Percentiles rank a stretch among this genome's conserved stretches.
Evolutionary conservation across 2,888 invertebrate species (phyloP).

Genomic region (Tridacna crocea): DNA sequence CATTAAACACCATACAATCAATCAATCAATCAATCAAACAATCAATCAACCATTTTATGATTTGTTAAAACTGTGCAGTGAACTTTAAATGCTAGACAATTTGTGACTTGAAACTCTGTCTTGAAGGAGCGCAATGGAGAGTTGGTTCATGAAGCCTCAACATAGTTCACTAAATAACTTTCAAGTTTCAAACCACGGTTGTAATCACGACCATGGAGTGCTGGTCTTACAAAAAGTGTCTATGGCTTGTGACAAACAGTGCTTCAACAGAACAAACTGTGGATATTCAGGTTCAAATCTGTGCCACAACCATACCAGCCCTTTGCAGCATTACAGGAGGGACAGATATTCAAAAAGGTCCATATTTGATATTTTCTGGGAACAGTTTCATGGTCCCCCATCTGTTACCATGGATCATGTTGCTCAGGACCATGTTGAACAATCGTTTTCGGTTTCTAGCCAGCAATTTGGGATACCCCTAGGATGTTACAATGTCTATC

Average conservation of each 20-base stretch:
- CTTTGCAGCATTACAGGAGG: constrained; percentile 10
- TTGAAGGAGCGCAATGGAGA: constrained; percentile 9
- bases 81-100: too few relatives aligned
- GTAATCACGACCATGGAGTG: constrained; percentile 41
- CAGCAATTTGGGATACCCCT: constrained; percentile 58
- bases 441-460: background rate
- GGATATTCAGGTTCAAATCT: background rate
- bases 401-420: background rate
- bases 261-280: constrained; percentile 1
- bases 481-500: constrained; percentile 69
- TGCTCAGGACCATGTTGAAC: background rate
- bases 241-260: constrained; percentile 11
- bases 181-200: background rate
- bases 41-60: too few relatives aligned
- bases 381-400: constrained; percentile 60
- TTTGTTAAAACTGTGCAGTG: too few relatives aligned
- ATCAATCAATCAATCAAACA: too few relatives aligned
- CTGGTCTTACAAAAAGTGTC: constrained; percentile 55
- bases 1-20: too few relatives aligned
- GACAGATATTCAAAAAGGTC: constrained; percentile 37
- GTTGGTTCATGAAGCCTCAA: constrained; percentile 4
- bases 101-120: too few relatives aligned
- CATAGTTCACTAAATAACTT: background rate
- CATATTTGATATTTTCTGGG: constrained; percentile 72
- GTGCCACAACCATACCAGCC: constrained; percentile 19